Conservation (phyloP, 2,113 vertebrate genomes). For the Hippocampus barbouri region DNA sequence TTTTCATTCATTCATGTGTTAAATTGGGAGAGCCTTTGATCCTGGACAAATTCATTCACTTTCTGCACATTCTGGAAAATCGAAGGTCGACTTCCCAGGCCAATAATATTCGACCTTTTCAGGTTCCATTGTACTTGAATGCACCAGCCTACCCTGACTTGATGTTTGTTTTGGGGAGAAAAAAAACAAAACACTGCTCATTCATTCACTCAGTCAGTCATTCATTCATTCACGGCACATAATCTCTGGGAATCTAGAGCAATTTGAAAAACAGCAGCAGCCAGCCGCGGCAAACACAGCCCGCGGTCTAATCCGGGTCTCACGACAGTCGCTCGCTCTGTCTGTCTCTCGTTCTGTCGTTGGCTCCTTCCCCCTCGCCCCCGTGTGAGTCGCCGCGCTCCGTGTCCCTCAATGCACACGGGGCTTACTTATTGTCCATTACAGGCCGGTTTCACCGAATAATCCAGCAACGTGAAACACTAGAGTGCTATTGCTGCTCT, state of each 20-base stretch:
- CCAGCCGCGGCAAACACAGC: slow-evolving; percentile 45
- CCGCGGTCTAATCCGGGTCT: slow-evolving; percentile 68
- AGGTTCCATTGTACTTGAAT: neutral
- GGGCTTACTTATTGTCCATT: slow-evolving; percentile 59
- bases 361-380: neutral
- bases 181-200: slow-evolving; percentile 1
- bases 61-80: neutral
- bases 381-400: slow-evolving; percentile 12
- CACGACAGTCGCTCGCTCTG: slow-evolving; percentile 46
- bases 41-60: neutral
- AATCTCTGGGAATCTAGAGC: slow-evolving; percentile 75
- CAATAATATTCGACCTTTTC: neutral
- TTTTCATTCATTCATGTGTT: neutral
- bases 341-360: neutral
- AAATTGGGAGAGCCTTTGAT: neutral
- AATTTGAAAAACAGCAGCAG: slow-evolving; percentile 64
- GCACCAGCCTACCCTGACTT: neutral
- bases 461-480: slow-evolving; percentile 62
- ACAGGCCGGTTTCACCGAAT: slow-evolving; percentile 41
- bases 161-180: slow-evolving; percentile 32
- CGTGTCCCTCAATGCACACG: slow-evolving; percentile 23
- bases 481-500: slow-evolving; percentile 45
- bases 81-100: neutral
- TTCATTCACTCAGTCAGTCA: slow-evolving; percentile 51
- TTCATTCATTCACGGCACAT: slow-evolving; percentile 54